Evolutionary conservation across 2,888 invertebrate genomes (phyloP).

Genomic region (Elmis aenea): DNA sequence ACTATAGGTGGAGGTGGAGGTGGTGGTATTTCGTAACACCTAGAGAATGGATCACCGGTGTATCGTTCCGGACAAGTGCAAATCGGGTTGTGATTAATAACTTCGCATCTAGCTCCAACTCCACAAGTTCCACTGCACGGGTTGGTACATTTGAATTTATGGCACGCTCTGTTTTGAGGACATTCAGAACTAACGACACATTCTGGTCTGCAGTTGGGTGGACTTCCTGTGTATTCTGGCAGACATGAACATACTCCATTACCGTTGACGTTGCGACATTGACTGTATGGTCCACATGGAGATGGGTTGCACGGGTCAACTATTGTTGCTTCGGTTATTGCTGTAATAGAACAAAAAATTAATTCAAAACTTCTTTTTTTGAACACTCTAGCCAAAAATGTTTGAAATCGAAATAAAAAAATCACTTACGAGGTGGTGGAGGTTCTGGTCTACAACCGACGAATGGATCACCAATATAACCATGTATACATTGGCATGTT

Average conservation of each 20-base stretch:
- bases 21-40: slow-evolving; percentile 49
- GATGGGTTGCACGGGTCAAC: slow-evolving; percentile 67
- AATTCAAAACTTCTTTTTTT: slow-evolving; percentile 8
- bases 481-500: slow-evolving; percentile 72
- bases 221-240: slow-evolving; percentile 58
- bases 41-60: slow-evolving; percentile 67
- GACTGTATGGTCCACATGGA: slow-evolving; percentile 76
- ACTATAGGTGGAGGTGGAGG: slow-evolving; percentile 27
- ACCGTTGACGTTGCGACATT: slow-evolving; percentile 64
- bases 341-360: slow-evolving; percentile 24
- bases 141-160: slow-evolving; percentile 64
- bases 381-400: slow-evolving; percentile 3
- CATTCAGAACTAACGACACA: slow-evolving; percentile 68
- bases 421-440: slow-evolving; percentile 27
- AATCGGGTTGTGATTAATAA: slow-evolving; percentile 70
- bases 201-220: slow-evolving; percentile 68
- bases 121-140: slow-evolving; percentile 76
- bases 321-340: slow-evolving; percentile 33
- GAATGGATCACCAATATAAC: slow-evolving; percentile 72
- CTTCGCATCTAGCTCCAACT: slow-evolving; percentile 69
- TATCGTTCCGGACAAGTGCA: slow-evolving; percentile 71
- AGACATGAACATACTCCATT: slow-evolving; percentile 70
- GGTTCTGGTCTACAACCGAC: slow-evolving; percentile 47
- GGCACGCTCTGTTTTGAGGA: slow-evolving; percentile 58
- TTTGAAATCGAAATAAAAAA: no score